Base-by-base conservation (phyloP, 2,888 invertebrate species). In the Tolmerus cingulatus region DNA sequence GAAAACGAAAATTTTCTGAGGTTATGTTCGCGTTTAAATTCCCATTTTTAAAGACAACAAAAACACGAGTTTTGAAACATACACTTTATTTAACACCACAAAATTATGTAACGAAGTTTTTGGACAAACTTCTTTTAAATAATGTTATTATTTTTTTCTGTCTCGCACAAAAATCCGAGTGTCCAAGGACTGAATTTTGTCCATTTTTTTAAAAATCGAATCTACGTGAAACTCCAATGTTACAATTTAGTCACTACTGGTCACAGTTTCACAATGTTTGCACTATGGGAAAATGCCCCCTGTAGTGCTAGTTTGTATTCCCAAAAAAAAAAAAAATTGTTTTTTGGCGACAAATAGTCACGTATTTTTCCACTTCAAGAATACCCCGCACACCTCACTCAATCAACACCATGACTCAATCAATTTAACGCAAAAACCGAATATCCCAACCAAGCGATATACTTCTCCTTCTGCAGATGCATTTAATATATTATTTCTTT, bases 281-380 rank as follows among this genome's bases (percentile, higher is more conserved):
- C 57, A 30, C 66, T 12, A 66, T 37, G 30, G 37, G 9, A 76
- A 16, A 76, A 76, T 37, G 16, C 0, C 14, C 34, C 37, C 1
- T 76, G 14, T 37, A 76, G 40, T 1, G 7, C 19, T 14, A 30
- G 8, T 76, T 12, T 76, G 37, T 76, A 37, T 12, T 76, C 34
- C 34, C 8, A 0, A 51, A 27, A 27, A 43, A 51, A 46, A 46
- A 46, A n/a, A n/a, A n/a, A n/a, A 43, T 14, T 9, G 3, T 27
- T 82, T 82, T 57, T 57, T 12, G 57, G 57, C 82, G 66, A 82
- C 82, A 40, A 57, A 82, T 19, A 82, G 82, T 82, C 82, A 82
- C 82, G 82, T 82, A 82, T 82, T 82, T 82, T 82, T 57, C 57
- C 82, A 82, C 82, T 82, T 82, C 40, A 66, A 66, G 23, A 40